Evolutionary conservation across 2,113 vertebrate species (phyloP), one percentile per base, ranked within the genome.

Genomic region (Procapra przewalskii): DNA sequence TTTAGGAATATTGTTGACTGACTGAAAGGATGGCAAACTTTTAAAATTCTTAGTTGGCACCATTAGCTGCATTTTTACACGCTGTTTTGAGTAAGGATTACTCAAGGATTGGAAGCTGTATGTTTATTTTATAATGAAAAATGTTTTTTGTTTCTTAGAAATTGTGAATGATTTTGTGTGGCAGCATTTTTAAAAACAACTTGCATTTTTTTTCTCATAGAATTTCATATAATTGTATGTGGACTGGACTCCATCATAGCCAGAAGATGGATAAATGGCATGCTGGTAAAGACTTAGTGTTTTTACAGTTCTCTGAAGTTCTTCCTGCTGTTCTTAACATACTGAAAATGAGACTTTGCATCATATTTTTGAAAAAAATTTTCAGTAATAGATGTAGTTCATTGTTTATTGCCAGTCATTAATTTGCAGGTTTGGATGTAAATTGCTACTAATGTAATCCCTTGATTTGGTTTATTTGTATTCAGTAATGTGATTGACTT

Each of bases 251-350:
- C 99, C 40, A 98, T 99, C 97, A 98, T 99, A 98, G 99, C 99
- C 98, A 99, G 99, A 98, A 99, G 99, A 98, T 99, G 99, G 99
- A 99, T 99, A 98, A 99, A 99, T 98, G 99, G 99, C 94, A 99
- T 99, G 99, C 99, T 99, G 99, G 99, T 99, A 99, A 98, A 97
- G 48, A 95, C 55, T 97, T 21, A 0, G 59, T 82, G 91, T 97
- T 96, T 77, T 94, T 92, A 93, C 54, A 13, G 31, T 57, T 95
- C 85, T 91, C n/a, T 97, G 91, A 86, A 91, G 12, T 95, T 93
- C 31, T 96, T 93, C 7, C 10, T 94, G 3, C 21, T 97, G 48
- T 25, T 92, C 25, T 79, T 82, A 81, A 88, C 9, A 40, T 40
- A 75, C 29, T 33, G 31, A 45, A 87, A 91, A 59, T 71, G 59